Percentiles rank a stretch among this genome's conserved stretches.
Evolutionary conservation across 2,797 vertebrate genomes (phyloP).

Genomic region (Synaphobranchus kaupii): DNA sequence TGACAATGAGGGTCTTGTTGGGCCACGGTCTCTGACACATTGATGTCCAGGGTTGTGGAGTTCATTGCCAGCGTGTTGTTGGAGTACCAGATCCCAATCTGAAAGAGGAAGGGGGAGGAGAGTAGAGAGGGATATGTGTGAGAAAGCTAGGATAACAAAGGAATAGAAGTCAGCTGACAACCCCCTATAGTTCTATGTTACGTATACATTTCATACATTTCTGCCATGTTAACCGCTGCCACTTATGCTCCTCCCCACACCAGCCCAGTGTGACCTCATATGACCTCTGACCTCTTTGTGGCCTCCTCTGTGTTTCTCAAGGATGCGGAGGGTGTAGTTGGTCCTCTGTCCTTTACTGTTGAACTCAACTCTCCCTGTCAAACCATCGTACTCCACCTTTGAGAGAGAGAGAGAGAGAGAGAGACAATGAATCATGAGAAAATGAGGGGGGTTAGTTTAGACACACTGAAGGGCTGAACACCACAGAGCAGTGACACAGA

Average conservation of each 20-base stretch:
- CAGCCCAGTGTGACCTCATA: neutral
- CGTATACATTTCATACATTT: constrained; percentile 22
- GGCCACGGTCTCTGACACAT: constrained; percentile 81
- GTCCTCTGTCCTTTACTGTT: constrained; percentile 93
- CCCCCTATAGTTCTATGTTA: neutral
- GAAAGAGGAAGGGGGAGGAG: constrained; percentile 5
- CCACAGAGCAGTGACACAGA: neutral
- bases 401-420: constrained; percentile 25
- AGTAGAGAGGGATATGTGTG: constrained; percentile 11
- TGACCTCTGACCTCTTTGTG: constrained; percentile 81
- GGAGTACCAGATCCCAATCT: constrained; percentile 91
- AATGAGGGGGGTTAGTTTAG: constrained; percentile 48
- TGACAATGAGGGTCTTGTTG: constrained; percentile 88
- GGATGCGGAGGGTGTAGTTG: constrained; percentile 86
- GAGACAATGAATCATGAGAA: neutral
- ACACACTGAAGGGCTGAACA: neutral
- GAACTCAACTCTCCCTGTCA: constrained; percentile 82
- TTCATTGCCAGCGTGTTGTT: constrained; percentile 89
- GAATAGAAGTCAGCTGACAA: constrained; percentile 2
- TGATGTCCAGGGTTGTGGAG: constrained; percentile 83
- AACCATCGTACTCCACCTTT: constrained; percentile 38
- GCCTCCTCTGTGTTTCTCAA: constrained; percentile 83
- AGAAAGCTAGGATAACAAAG: neutral
- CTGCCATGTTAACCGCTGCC: constrained; percentile 31
- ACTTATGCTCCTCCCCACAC: neutral